Evolutionary conservation across 2,888 invertebrate genomes (phyloP).

Genomic region (Tachina fera): DNA sequence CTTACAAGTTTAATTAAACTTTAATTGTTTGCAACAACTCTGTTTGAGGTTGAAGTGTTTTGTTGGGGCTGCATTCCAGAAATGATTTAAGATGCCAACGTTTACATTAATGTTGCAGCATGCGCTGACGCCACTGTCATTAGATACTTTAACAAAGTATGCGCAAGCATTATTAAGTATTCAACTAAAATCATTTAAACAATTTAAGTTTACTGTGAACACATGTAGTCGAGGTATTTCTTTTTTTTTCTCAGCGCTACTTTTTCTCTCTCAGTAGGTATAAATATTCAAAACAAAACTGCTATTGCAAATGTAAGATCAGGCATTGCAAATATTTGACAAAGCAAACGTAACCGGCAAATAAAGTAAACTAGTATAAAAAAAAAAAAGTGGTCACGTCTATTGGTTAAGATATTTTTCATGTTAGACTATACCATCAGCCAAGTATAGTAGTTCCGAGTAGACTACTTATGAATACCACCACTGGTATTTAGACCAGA

Average conservation of each 20-base stretch:
- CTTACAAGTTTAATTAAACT: no score
- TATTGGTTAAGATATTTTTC: no score
- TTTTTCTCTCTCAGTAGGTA: not conserved
- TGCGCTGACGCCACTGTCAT: conserved; percentile 32
- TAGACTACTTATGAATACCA: conserved; percentile 16
- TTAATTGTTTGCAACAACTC: no score
- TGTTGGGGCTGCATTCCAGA: not conserved
- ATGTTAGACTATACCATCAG: no score
- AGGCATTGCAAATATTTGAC: no score
- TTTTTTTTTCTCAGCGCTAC: not conserved
- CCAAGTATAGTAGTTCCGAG: not conserved
- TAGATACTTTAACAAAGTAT: conserved; percentile 55
- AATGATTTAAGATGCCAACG: not conserved
- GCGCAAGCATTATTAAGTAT: conserved; percentile 39
- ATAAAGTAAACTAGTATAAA: no score
- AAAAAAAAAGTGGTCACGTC: no score
- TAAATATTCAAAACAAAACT: conserved; percentile 52
- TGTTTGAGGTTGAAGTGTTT: not conserved
- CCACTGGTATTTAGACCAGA: conserved; percentile 48
- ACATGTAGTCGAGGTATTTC: conserved; percentile 26
- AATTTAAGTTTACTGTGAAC: conserved; percentile 61
- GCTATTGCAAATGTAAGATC: not conserved
- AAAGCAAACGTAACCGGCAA: no score
- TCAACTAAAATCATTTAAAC: conserved; percentile 59
- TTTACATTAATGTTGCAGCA: not conserved